Conservation (phyloP, 2,888 invertebrate genomes). For the Leptopilina syphax region DNA sequence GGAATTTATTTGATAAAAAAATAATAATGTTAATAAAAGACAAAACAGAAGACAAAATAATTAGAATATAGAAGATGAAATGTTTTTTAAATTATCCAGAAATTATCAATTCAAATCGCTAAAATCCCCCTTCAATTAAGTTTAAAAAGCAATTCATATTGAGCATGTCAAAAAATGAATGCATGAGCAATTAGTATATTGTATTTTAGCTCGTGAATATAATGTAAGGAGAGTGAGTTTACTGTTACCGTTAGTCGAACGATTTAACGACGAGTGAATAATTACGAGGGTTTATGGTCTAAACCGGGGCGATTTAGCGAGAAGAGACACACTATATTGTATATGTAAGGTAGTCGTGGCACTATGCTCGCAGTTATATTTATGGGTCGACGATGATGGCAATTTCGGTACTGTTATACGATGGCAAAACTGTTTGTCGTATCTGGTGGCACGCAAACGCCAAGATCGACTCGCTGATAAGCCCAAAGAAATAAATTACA, state of each 20-base stretch:
- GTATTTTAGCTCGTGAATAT: slow-evolving; percentile 34
- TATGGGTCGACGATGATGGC: slow-evolving; percentile 67
- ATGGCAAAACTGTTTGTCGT: slow-evolving; percentile 56
- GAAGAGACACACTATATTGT: slow-evolving; percentile 48
- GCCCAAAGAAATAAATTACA: slow-evolving; percentile 27
- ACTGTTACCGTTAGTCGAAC: slow-evolving; percentile 67
- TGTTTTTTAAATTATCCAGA: too few relatives aligned
- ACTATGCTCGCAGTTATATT: slow-evolving; percentile 65
- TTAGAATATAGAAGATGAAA: too few relatives aligned
- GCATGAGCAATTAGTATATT: slow-evolving; percentile 14
- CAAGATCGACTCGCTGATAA: slow-evolving; percentile 34
- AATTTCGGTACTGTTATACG: slow-evolving; percentile 58
- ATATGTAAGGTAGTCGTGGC: slow-evolving; percentile 48
- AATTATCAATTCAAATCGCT: too few relatives aligned
- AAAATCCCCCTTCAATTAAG: too few relatives aligned
- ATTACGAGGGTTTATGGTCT: slow-evolving; percentile 72
- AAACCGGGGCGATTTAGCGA: slow-evolving; percentile 63
- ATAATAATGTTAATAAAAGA: too few relatives aligned
- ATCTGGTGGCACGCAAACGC: slow-evolving; percentile 30
- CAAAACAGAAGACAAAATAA: too few relatives aligned
- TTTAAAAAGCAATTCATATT: too few relatives aligned
- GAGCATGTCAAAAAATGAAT: slow-evolving; percentile 51
- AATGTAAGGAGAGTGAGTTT: slow-evolving; percentile 61
- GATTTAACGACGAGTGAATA: slow-evolving; percentile 75
- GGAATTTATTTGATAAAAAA: too few relatives aligned